phyloP scores from a whole-genome alignment of 1,140 invertebrate genomes.

The Aleiodes sp. region DNA sequence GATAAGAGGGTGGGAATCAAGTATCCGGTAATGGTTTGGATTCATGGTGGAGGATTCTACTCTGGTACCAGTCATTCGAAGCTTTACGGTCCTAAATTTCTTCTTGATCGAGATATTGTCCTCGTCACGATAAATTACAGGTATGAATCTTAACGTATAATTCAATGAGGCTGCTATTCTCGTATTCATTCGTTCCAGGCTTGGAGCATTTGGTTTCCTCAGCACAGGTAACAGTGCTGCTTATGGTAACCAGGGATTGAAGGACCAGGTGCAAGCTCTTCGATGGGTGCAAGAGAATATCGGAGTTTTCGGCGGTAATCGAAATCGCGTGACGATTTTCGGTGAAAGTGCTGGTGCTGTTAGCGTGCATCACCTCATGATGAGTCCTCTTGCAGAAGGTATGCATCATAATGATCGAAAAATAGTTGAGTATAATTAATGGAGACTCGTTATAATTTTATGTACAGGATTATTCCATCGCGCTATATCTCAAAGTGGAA shows the following conservation, averaged over 20 bases:
- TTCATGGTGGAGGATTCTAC: slow-evolving; percentile 80
- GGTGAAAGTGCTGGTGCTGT: slow-evolving; percentile 79
- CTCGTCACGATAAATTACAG: slow-evolving; percentile 81
- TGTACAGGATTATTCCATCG: slow-evolving; percentile 75
- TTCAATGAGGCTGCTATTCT: no score
- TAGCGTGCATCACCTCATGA: slow-evolving; percentile 75
- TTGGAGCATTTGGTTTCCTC: slow-evolving; percentile 75
- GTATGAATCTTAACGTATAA: no score
- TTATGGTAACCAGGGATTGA: slow-evolving; percentile 78
- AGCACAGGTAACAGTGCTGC: slow-evolving; percentile 69
- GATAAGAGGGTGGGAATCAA: slow-evolving; percentile 14
- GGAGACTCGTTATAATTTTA: not conserved
- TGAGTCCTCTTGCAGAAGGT: slow-evolving; percentile 63
- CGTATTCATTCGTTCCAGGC: slow-evolving; percentile 49
- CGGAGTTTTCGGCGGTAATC: slow-evolving; percentile 73
- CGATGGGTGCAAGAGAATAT: slow-evolving; percentile 16
- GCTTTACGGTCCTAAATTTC: slow-evolving; percentile 77
- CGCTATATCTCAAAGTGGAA: slow-evolving; percentile 82
- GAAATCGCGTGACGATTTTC: slow-evolving; percentile 74
- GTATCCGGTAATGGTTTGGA: slow-evolving; percentile 79
- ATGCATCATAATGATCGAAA: slow-evolving; percentile 9
- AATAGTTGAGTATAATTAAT: no score
- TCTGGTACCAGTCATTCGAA: slow-evolving; percentile 71
- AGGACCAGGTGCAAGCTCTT: slow-evolving; percentile 77
- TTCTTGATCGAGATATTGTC: slow-evolving; percentile 79